Evolutionary conservation across 2,797 vertebrate species (phyloP).

Genomic region (Miichthys miiuy): DNA sequence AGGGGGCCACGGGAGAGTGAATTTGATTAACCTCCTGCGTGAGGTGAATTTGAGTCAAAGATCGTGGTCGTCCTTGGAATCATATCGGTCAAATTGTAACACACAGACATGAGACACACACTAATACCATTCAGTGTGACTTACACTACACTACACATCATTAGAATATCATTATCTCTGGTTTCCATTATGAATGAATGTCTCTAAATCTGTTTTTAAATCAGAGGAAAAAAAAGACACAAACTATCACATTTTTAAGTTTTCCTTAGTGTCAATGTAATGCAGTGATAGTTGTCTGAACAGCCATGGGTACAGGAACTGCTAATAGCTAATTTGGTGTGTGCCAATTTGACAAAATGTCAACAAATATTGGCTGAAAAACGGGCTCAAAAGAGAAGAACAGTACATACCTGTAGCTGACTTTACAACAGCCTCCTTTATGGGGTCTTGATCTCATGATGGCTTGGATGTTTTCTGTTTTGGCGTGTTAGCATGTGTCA

Average conservation of each 20-base stretch:
- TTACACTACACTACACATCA: not conserved
- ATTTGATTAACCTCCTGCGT: conserved; percentile 4
- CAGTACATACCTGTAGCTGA: not conserved
- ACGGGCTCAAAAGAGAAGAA: not conserved
- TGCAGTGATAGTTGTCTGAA: not conserved
- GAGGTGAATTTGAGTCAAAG: conserved; percentile 16
- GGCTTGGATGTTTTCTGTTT: no score
- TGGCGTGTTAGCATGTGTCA: not conserved
- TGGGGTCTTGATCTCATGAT: not conserved
- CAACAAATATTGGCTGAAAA: not conserved
- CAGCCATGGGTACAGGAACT: not conserved
- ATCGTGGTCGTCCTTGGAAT: not conserved
- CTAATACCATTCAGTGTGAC: not conserved
- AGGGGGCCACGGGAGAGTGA: not conserved
- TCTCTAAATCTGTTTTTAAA: not conserved
- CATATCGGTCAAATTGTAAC: not conserved
- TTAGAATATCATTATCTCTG: not conserved
- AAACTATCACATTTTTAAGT: not conserved
- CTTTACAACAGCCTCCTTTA: not conserved
- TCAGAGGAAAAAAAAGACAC: not conserved
- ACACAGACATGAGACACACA: not conserved
- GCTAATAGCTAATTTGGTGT: not conserved
- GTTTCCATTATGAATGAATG: not conserved
- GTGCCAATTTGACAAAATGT: not conserved
- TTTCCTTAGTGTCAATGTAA: not conserved